These are phyloP conservation scores for Drosophila sucinea DNA, from an alignment of 1,140 invertebrate genomes.

Conservation along the genomic window DNA sequence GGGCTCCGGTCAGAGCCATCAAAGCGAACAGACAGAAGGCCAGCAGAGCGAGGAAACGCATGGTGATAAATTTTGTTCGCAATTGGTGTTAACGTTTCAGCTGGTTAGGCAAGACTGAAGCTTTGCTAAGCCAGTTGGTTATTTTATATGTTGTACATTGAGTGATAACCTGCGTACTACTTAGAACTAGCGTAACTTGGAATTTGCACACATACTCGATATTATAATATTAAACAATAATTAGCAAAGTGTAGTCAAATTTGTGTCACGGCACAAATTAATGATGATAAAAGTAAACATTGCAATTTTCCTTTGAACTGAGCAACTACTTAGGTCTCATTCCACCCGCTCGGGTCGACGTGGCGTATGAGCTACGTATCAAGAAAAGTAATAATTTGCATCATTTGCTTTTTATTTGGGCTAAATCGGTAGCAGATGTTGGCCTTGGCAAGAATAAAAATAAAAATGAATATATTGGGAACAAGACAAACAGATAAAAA, in stretches of 20 bases:
- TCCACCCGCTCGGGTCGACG: background rate
- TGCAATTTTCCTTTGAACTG: background rate
- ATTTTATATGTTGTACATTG: slow-evolving; percentile 50
- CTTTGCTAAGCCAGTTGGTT: slow-evolving; percentile 26
- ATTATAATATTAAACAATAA: slow-evolving; percentile 9
- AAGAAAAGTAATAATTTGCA: slow-evolving; percentile 17
- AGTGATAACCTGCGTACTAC: slow-evolving; percentile 3
- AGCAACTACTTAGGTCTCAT: slow-evolving; percentile 5
- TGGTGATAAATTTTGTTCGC: slow-evolving; percentile 25
- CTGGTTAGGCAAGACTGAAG: slow-evolving; percentile 48
- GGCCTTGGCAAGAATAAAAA: slow-evolving; percentile 32
- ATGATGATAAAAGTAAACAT: slow-evolving; percentile 12
- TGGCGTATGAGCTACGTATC: slow-evolving; percentile 19
- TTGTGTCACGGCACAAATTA: slow-evolving; percentile 3
- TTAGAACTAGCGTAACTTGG: background rate
- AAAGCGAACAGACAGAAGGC: slow-evolving; percentile 41
- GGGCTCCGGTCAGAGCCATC: slow-evolving; percentile 28
- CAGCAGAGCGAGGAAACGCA: slow-evolving; percentile 57
- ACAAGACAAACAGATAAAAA: background rate
- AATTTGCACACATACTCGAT: background rate
- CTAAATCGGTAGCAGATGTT: slow-evolving; percentile 45
- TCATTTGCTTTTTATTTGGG: slow-evolving; percentile 21
- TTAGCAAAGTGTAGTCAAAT: background rate
- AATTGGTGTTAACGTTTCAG: slow-evolving; percentile 20
- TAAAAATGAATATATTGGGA: slow-evolving; percentile 10